Evolutionary conservation across 2,888 invertebrate genomes (phyloP).

Genomic region (Lydus trimaculatus): DNA sequence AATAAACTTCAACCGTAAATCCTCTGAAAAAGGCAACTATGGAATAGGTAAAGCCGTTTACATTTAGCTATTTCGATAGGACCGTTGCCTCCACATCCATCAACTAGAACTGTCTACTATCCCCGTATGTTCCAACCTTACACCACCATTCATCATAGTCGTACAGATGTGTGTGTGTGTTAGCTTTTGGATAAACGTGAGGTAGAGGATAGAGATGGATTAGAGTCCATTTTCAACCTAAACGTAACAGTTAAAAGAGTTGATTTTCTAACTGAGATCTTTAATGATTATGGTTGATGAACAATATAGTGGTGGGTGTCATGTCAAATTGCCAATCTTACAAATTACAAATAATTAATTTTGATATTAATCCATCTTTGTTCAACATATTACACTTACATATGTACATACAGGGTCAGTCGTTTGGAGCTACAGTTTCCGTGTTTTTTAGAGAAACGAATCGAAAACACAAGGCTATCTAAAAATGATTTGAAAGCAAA

Average conservation of each 20-base stretch:
- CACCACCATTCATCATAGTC: constrained; percentile 42
- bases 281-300: not conserved
- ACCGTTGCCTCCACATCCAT: constrained; percentile 39
- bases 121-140: constrained; percentile 23
- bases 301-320: not conserved
- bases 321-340: not conserved
- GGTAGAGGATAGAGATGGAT: not conserved
- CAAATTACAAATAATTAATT: not conserved
- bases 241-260: not conserved
- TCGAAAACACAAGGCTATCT: no score
- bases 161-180: constrained; percentile 5
- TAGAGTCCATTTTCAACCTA: not conserved
- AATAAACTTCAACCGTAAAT: constrained; percentile 15
- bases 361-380: not conserved
- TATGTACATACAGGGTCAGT: no score
- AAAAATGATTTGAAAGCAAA: no score
- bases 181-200: not conserved
- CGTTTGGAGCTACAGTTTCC: no score
- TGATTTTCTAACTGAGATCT: not conserved
- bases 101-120: constrained; percentile 41
- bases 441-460: no score
- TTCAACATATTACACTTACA: no score
- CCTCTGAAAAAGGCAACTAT: constrained; percentile 22
- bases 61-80: constrained; percentile 36
- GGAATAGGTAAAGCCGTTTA: constrained; percentile 37